Evolutionary conservation across 2,888 invertebrate species (phyloP).

Genomic region (Marronus borbonicus): DNA sequence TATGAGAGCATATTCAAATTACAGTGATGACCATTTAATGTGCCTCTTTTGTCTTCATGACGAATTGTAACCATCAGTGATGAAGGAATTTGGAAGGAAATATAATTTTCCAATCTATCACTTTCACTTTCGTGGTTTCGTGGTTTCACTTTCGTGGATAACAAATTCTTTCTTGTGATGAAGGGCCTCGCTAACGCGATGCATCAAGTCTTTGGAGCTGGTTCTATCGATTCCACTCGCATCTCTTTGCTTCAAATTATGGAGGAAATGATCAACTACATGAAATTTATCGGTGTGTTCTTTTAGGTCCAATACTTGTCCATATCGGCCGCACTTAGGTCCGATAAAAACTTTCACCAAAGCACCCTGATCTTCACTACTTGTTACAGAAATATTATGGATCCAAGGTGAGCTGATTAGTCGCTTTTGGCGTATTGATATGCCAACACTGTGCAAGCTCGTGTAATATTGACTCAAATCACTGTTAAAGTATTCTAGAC

Average conservation of each 20-base stretch:
- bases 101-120: slow-evolving; percentile 75
- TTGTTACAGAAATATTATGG: slow-evolving; percentile 73
- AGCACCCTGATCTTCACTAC: slow-evolving; percentile 74
- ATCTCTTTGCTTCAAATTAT: slow-evolving; percentile 74
- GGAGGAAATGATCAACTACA: slow-evolving; percentile 76
- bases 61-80: slow-evolving; percentile 78
- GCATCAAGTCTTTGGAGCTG: slow-evolving; percentile 76
- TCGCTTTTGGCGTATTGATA: slow-evolving; percentile 75
- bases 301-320: slow-evolving; percentile 74
- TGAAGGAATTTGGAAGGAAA: slow-evolving; percentile 77
- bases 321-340: slow-evolving; percentile 78
- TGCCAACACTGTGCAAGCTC: slow-evolving; percentile 67
- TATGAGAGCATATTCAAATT: too few relatives aligned
- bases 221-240: slow-evolving; percentile 76
- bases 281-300: slow-evolving; percentile 77
- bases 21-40: too few relatives aligned
- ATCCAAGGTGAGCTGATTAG: slow-evolving; percentile 79
- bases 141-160: slow-evolving; percentile 72
- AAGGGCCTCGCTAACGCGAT: slow-evolving; percentile 71
- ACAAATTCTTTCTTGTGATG: slow-evolving; percentile 71
- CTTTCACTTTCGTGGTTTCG: slow-evolving; percentile 73
- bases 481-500: slow-evolving; percentile 79
- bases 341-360: slow-evolving; percentile 80
- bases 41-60: slow-evolving; percentile 68
- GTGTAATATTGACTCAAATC: slow-evolving; percentile 76